Percentiles rank a stretch among this genome's conserved stretches.
Conservation (phyloP, 2,888 invertebrate species). For the Pandemis cinnamomeana region DNA sequence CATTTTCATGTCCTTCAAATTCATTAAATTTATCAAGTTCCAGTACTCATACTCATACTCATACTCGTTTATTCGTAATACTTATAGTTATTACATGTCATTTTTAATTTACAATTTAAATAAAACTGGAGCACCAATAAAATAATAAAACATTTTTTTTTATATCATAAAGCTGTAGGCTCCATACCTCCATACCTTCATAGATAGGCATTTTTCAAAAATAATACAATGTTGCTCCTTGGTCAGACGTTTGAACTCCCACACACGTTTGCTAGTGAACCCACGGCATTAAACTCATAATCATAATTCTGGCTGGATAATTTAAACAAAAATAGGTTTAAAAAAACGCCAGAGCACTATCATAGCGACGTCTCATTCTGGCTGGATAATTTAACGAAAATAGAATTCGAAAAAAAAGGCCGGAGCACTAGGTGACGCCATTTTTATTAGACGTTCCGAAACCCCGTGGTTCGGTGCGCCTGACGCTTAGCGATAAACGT, state of each 20-base stretch:
- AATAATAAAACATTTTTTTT: too few species aligned
- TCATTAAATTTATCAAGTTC: background rate
- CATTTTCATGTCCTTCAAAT: background rate
- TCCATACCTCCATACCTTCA: too few species aligned
- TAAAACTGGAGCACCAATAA: too few species aligned
- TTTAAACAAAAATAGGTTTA: background rate
- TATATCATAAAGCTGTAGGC: too few species aligned
- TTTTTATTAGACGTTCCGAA: constrained; percentile 27
- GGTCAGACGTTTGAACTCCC: background rate
- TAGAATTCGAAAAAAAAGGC: background rate
- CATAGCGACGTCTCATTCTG: background rate
- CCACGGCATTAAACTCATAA: constrained; percentile 1
- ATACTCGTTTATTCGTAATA: too few species aligned
- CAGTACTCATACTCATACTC: too few species aligned
- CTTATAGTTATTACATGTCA: too few species aligned
- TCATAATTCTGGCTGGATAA: constrained; percentile 4
- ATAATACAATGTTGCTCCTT: background rate
- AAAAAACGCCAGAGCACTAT: background rate
- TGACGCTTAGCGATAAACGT: constrained; percentile 61
- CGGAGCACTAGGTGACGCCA: constrained; percentile 12
- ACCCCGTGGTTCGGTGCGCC: constrained; percentile 46
- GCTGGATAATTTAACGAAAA: background rate
- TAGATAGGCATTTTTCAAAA: background rate
- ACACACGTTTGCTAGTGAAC: background rate
- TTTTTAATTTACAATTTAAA: too few species aligned